Evolutionary conservation across 2,888 invertebrate genomes (phyloP), one percentile per base, ranked within the genome.

Genomic region (Meiosimyza platycephala): DNA sequence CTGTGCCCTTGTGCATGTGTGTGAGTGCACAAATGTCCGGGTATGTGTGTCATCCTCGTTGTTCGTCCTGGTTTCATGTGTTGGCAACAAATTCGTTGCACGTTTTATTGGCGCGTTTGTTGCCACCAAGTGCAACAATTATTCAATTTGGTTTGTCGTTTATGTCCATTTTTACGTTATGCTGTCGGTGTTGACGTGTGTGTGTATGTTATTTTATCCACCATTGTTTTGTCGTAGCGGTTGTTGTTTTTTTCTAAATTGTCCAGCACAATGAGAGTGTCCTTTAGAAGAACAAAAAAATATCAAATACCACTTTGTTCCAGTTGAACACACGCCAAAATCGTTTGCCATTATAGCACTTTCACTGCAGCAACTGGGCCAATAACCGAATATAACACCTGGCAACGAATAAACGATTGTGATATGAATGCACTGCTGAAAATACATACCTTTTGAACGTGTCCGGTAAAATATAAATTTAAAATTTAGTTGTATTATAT

Each of bases 301-400:
- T 59, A 51, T 3, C 28, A 15, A 59, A 22, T 51, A 18, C 50
- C 50, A 57, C 50, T 72, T 63, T 79, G 78, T 75, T 72, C 74
- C 80, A 82, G 79, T 81, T 82, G 79, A 81, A 80, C 79, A 78
- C 75, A 78, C 76, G 83, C 81, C 82, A 81, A 82, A 80, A 80
- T 78, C 80, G 81, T 76, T 75, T 64, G 63, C 71, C 70, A 68
- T 40, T 40, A 40, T 65, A 40, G 68, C 69, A 55, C 57, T 55
- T 22, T 33, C 40, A 59, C 68, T 62, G 55, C 16, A 22, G 71
- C 77, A 79, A 79, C 78, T 72, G 22, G 68, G 59, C 72, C 71
- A 75, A 72, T 48, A 71, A 72, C 71, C 74, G 75, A 75, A 76
- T 65, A 72, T 71, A 67, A 68, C 76, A 76, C 72, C 74, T 75